These are phyloP conservation scores for Percopsis omiscomaycus DNA, from an alignment of 2,797 vertebrate genomes.

Conservation along the genomic window DNA sequence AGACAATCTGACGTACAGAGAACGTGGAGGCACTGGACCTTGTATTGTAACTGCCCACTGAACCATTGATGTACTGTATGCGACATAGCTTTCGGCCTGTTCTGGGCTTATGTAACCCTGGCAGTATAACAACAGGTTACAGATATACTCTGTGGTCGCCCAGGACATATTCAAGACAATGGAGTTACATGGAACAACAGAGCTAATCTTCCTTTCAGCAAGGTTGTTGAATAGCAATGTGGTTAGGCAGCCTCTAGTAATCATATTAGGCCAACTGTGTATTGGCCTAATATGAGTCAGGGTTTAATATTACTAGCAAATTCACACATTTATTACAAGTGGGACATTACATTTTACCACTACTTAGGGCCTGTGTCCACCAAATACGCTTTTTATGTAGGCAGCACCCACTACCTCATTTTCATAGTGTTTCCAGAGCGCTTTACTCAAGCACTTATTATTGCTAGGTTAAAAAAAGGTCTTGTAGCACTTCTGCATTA, in stretches of 20 bases:
- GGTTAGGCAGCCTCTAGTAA: constrained; percentile 26
- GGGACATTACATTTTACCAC: constrained; percentile 6
- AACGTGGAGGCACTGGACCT: not conserved
- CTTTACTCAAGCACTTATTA: too few relatives aligned
- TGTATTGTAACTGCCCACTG: constrained; percentile 8
- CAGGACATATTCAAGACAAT: constrained; percentile 28
- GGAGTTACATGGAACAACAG: constrained; percentile 28
- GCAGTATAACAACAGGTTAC: constrained; percentile 28
- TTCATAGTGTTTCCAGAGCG: too few relatives aligned
- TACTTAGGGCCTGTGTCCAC: too few relatives aligned
- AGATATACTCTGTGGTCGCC: constrained; percentile 28
- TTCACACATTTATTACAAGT: constrained; percentile 1
- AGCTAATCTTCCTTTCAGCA: constrained; percentile 39
- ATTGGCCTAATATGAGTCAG: not conserved
- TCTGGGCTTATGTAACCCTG: constrained; percentile 11
- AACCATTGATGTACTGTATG: not conserved
- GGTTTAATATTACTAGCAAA: not conserved
- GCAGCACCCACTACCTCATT: too few relatives aligned
- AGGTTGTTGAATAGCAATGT: constrained; percentile 44
- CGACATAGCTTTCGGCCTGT: constrained; percentile 9
- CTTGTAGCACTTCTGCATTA: too few relatives aligned
- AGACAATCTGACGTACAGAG: not conserved
- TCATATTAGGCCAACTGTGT: constrained; percentile 24
- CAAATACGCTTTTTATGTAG: too few relatives aligned
- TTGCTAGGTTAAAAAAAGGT: too few relatives aligned